phyloP scores from a whole-genome alignment of 2,797 vertebrate genomes.

The Astyanax mexicanus region DNA sequence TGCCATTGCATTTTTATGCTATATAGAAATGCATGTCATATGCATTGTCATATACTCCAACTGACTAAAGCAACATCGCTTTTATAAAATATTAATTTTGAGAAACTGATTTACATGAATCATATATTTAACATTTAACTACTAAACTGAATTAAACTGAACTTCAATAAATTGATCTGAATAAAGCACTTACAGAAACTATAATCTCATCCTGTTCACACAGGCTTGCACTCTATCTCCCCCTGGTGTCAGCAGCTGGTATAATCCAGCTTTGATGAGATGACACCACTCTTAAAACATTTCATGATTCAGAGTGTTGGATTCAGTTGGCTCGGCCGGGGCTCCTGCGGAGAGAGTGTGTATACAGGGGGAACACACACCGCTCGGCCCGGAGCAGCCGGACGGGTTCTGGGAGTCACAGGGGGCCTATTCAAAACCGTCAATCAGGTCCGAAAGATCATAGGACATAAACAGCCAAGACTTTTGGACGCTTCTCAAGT shows the following conservation, averaged over 20 bases:
- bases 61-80: too few species aligned
- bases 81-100: too few species aligned
- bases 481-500: background rate
- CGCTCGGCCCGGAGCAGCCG: constrained; percentile 19
- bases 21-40: too few species aligned
- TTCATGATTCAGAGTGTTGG: constrained; percentile 45
- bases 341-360: background rate
- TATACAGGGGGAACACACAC: constrained; percentile 34
- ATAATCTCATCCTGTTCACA: too few species aligned
- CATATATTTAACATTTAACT: too few species aligned
- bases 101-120: too few species aligned
- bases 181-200: background rate
- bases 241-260: constrained; percentile 44
- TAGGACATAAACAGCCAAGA: background rate
- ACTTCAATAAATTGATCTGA: too few species aligned
- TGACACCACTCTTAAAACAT: constrained; percentile 28
- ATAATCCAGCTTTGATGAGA: constrained; percentile 13
- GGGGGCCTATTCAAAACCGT: constrained; percentile 8
- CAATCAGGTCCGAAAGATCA: background rate
- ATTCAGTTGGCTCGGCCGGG: constrained; percentile 5
- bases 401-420: constrained; percentile 36
- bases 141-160: too few species aligned
- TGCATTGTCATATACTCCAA: too few species aligned
- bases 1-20: too few species aligned
- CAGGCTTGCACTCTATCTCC: constrained; percentile 37